Evolutionary conservation across 2,888 invertebrate species (phyloP), one percentile per base, ranked within the genome.

Genomic region (Polymixis flavicincta): DNA sequence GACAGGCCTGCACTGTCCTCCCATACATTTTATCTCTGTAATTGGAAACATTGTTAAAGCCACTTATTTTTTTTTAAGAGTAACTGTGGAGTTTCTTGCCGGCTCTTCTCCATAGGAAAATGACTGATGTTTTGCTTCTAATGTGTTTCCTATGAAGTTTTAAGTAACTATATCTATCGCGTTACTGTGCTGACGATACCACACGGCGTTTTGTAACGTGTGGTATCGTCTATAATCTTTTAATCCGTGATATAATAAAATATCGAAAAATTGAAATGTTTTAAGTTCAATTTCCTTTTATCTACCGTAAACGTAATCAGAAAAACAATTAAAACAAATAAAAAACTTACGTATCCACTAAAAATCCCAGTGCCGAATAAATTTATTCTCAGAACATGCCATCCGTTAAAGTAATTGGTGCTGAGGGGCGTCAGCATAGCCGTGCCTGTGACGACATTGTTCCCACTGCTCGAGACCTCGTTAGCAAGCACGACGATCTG

Each of bases 291-390:
- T 59, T 60, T 14, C 5, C 4, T 28, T 52, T 57, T 37, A 54
- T 57, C 7, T 1, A n/a, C 5, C 7, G 48, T n/a, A 48, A 52
- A 71, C 45, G 2, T 28, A 32, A 61, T 55, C 55, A 64, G 19
- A 68, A 68, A 61, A 59, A 37, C 3, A 54, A 61, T 59, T 19
- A 65, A 22, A 54, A 68, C 48, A 50, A 37, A 32, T 11, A 63
- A 66, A 61, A 65, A 72, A 92, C 92, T 92, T 87, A 92, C 92
- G 78, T 90, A 92, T 77, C 90, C 91, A 66, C 82, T 74, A 73
- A 83, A 92, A 50, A 75, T 80, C 28, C 81, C 80, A 14, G 80
- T 80, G 28, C 88, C 87, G 22, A 42, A 63, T 60, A 91, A 74
- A 61, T 65, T 67, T 22, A 89, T 71, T 65, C 73, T 84, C 25